Evolutionary conservation across 1,140 invertebrate species (phyloP).

Genomic region (Drosophila obscura): DNA sequence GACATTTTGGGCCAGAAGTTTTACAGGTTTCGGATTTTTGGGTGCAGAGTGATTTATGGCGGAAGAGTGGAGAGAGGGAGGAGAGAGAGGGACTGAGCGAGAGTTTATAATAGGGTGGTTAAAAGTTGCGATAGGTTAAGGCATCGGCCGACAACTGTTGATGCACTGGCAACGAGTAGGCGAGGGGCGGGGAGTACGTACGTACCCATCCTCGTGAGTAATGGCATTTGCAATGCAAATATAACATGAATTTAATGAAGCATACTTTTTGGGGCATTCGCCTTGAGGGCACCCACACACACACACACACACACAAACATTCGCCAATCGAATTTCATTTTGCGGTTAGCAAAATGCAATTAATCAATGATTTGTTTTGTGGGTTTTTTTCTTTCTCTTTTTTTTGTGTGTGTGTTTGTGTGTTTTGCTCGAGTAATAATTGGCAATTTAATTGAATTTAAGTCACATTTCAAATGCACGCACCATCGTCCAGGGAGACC

Average conservation of each 20-base stretch:
- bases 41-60: slow-evolving; percentile 61
- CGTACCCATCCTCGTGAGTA: neutral
- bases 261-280: slow-evolving; percentile 22
- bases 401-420: neutral
- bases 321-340: slow-evolving; percentile 3
- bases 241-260: slow-evolving; percentile 22
- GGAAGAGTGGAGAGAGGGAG: slow-evolving; percentile 13
- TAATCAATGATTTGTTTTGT: slow-evolving; percentile 30
- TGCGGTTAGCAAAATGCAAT: slow-evolving; percentile 15
- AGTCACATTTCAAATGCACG: slow-evolving; percentile 56
- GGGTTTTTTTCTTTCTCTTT: neutral
- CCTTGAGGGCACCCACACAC: neutral
- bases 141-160: slow-evolving; percentile 60
- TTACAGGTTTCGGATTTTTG: slow-evolving; percentile 42
- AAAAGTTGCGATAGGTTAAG: slow-evolving; percentile 48
- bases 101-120: slow-evolving; percentile 64
- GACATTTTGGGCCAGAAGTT: slow-evolving; percentile 66
- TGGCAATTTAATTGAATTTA: slow-evolving; percentile 55
- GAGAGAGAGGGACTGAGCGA: slow-evolving; percentile 13
- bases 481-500: slow-evolving; percentile 2
- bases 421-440: slow-evolving; percentile 13
- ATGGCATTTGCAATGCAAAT: slow-evolving; percentile 39
- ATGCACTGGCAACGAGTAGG: slow-evolving; percentile 22
- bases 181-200: neutral
- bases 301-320: too few species aligned